These are phyloP conservation scores for Gibbula magus DNA, from an alignment of 2,888 invertebrate genomes.

Conservation along the genomic window DNA sequence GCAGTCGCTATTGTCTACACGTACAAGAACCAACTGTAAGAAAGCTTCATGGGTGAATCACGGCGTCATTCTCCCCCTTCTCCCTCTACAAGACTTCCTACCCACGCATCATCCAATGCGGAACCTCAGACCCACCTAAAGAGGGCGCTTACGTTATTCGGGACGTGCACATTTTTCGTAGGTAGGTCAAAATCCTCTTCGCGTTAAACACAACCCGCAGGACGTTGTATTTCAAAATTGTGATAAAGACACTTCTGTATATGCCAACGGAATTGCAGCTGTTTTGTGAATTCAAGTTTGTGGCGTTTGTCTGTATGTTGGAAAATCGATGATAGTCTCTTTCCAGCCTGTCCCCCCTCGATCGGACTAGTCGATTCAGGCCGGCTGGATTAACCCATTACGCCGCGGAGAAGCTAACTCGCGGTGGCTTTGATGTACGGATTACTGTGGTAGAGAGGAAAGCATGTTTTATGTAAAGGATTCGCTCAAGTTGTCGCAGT, in stretches of 20 bases:
- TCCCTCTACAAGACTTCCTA: not conserved
- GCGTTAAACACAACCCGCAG: too few species aligned
- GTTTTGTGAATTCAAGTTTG: too few species aligned
- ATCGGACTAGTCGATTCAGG: not conserved
- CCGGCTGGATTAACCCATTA: slow-evolving; percentile 20
- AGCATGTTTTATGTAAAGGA: slow-evolving; percentile 34
- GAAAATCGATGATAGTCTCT: not conserved
- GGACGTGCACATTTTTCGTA: not conserved
- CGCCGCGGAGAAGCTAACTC: not conserved
- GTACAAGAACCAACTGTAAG: not conserved
- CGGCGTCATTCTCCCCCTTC: not conserved
- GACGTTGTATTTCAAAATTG: too few species aligned
- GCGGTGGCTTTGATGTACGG: slow-evolving; percentile 12
- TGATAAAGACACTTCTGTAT: too few species aligned
- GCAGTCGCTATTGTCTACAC: not conserved
- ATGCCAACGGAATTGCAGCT: too few species aligned
- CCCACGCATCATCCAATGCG: not conserved
- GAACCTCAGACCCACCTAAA: slow-evolving; percentile 6
- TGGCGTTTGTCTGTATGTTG: not conserved
- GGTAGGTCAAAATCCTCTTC: not conserved
- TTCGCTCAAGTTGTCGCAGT: slow-evolving; percentile 21
- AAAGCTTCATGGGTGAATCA: not conserved
- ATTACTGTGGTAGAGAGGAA: slow-evolving; percentile 21
- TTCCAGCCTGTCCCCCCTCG: not conserved
- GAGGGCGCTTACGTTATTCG: slow-evolving; percentile 14